These are phyloP conservation scores for Lepilemur septentrionalis DNA, from an alignment of 2,797 vertebrate species.

Conservation along the genomic window DNA sequence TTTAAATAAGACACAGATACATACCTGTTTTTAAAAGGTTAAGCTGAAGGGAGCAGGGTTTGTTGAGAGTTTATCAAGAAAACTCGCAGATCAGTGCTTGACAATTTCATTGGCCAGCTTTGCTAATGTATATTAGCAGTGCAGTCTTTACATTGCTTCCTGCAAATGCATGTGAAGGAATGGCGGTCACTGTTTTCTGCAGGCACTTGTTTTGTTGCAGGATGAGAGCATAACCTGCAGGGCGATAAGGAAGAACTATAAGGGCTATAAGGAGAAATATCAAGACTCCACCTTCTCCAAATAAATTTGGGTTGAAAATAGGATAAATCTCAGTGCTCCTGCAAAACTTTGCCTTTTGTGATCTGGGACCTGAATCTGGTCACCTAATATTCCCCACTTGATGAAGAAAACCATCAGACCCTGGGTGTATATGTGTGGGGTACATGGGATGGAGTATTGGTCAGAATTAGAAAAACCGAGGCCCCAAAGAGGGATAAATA, in stretches of 20 bases:
- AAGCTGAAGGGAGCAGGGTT: not conserved
- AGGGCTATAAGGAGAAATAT: not conserved
- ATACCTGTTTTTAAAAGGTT: not conserved
- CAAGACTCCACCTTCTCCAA: not conserved
- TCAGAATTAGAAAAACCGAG: conserved; percentile 15
- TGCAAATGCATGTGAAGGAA: not conserved
- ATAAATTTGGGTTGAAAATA: not conserved
- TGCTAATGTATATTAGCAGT: not conserved
- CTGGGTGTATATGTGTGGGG: not conserved
- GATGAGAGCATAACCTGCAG: not conserved
- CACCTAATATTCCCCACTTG: not conserved
- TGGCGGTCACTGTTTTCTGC: not conserved
- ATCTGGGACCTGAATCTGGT: not conserved
- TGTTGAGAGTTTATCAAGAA: not conserved
- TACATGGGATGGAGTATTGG: too few relatives aligned
- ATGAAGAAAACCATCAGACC: not conserved
- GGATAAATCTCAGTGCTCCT: not conserved
- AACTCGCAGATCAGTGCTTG: not conserved
- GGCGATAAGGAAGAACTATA: not conserved
- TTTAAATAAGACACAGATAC: not conserved
- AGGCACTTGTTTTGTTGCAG: not conserved
- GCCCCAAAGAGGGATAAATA: not conserved
- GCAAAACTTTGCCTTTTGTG: not conserved
- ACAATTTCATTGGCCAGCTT: not conserved
- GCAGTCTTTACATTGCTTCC: not conserved